Evolutionary conservation across 2,113 vertebrate genomes (phyloP).

Genomic region (Elephantulus edwardii): DNA sequence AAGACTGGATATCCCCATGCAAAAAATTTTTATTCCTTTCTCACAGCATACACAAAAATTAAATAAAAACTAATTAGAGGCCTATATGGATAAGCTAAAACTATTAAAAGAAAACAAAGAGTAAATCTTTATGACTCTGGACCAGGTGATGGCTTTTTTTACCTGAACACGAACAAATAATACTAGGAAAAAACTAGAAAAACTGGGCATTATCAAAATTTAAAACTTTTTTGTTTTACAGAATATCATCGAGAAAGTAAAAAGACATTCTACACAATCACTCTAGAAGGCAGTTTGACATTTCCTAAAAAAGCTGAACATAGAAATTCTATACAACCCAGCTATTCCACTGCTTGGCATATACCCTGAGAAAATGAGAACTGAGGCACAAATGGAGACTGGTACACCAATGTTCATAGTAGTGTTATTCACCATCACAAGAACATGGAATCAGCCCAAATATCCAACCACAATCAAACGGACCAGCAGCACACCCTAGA

Average conservation of each 20-base stretch:
- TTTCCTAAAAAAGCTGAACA: too few relatives aligned
- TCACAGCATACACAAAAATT: conserved; percentile 18
- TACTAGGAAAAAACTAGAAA: background rate
- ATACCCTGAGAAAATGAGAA: too few relatives aligned
- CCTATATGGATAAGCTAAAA: background rate
- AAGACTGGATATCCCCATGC: background rate
- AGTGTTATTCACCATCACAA: too few relatives aligned
- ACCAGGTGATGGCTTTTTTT: background rate
- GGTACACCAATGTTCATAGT: too few relatives aligned
- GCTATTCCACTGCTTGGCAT: too few relatives aligned
- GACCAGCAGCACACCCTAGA: too few relatives aligned
- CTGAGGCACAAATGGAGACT: too few relatives aligned
- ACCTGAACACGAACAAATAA: background rate
- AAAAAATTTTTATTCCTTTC: background rate
- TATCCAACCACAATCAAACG: too few relatives aligned
- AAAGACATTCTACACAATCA: background rate
- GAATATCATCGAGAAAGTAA: conserved; percentile 7
- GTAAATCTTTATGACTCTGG: background rate
- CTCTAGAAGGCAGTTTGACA: too few relatives aligned
- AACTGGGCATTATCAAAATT: conserved; percentile 11
- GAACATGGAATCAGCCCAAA: too few relatives aligned
- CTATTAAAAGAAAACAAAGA: conserved; percentile 15
- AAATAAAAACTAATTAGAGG: conserved; percentile 6
- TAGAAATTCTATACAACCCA: too few relatives aligned
- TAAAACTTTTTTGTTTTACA: background rate